Conservation (phyloP, 1,140 invertebrate genomes). For the Plectrocnemia conspersa region DNA sequence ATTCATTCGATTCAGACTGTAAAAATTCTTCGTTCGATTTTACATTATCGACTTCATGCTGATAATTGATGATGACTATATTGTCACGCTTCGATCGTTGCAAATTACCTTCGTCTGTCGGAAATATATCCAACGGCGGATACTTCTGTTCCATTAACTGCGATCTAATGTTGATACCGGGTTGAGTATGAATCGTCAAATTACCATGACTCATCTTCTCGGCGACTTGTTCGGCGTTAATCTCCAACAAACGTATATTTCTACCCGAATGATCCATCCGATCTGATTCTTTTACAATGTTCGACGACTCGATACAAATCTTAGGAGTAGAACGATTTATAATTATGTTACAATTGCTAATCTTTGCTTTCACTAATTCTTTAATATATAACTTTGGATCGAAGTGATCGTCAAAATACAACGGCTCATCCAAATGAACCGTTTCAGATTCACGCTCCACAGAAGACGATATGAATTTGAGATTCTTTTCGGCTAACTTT, state of each 20-base stretch:
- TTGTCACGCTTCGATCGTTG: constrained; percentile 36
- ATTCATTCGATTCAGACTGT: neutral
- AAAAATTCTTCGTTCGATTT: neutral
- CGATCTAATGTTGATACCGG: constrained; percentile 47
- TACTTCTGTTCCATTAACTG: constrained; percentile 48
- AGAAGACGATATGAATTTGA: constrained; percentile 44
- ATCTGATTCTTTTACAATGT: neutral
- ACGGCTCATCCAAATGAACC: constrained; percentile 39
- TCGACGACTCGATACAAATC: constrained; percentile 9
- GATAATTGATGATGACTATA: constrained; percentile 40
- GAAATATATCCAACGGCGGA: constrained; percentile 46
- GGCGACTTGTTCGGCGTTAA: constrained; percentile 38
- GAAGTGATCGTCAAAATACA: constrained; percentile 47
- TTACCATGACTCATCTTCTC: constrained; percentile 34
- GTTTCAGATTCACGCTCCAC: constrained; percentile 39
- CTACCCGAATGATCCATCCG: constrained; percentile 41
- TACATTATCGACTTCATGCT: constrained; percentile 36
- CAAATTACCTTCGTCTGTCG: constrained; percentile 32
- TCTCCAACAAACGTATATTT: constrained; percentile 31
- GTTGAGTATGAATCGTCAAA: constrained; percentile 46
- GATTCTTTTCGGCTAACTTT: constrained; percentile 46
- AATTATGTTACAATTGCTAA: constrained; percentile 37
- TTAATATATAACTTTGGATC: constrained; percentile 49
- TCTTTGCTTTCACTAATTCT: constrained; percentile 48
- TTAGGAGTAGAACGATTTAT: constrained; percentile 17